Evolutionary conservation across 2,888 invertebrate species (phyloP).

Genomic region (Megaustenia siamemsis): DNA sequence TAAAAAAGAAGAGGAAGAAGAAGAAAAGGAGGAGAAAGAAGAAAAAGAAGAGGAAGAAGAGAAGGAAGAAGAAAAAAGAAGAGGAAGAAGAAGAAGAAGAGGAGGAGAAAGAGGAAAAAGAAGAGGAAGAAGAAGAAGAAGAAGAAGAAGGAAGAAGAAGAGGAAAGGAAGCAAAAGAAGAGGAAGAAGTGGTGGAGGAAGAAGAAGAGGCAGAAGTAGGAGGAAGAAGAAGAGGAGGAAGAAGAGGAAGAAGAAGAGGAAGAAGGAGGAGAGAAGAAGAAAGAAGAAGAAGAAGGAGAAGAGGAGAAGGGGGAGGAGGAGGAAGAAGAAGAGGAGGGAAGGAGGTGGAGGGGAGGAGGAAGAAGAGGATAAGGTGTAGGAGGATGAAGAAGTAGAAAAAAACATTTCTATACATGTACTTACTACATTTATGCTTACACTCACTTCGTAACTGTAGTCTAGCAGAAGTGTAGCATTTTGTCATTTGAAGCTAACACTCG

Average conservation of each 20-base stretch:
- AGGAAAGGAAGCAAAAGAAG: not conserved
- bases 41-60: not conserved
- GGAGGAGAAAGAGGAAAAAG: not conserved
- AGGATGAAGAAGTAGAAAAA: not conserved
- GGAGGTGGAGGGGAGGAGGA: not conserved
- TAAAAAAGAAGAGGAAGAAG: not conserved
- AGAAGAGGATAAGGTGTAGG: not conserved
- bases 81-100: not conserved
- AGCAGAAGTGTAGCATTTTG: no score
- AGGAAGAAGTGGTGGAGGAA: not conserved
- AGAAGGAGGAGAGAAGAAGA: not conserved
- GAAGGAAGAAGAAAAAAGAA: no score
- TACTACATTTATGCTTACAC: not conserved
- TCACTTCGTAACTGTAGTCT: no score
- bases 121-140: not conserved
- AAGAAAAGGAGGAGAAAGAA: not conserved
- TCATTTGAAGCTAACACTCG: no score
- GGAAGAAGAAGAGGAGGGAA: not conserved
- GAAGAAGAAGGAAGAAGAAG: not conserved
- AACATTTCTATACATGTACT: not conserved
- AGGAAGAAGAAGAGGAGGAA: not conserved
- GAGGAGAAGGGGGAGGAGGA: not conserved
- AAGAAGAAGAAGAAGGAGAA: not conserved
- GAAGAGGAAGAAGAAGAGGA: conserved; percentile 1
- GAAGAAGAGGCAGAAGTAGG: not conserved